These are phyloP conservation scores for Gobius niger DNA, from an alignment of 2,113 vertebrate genomes.

Conservation along the genomic window DNA sequence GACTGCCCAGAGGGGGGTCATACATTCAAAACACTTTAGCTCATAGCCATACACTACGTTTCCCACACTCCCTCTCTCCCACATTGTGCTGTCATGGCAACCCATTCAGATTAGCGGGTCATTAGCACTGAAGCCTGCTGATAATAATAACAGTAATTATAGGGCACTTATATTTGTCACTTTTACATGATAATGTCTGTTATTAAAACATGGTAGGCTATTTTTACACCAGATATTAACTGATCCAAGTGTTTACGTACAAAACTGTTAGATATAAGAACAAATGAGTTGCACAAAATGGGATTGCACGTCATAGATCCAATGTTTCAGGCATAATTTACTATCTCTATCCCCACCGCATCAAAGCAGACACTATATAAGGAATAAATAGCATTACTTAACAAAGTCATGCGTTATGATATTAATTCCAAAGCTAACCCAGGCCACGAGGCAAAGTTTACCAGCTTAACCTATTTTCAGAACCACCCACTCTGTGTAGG, in stretches of 20 bases:
- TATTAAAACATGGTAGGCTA: background rate
- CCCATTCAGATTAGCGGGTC: background rate
- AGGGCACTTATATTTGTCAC: background rate
- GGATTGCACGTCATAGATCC: no score
- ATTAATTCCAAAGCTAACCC: background rate
- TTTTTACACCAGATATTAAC: background rate
- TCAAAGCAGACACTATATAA: no score
- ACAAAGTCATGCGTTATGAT: background rate
- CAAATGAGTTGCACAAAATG: background rate
- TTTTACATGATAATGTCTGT: background rate
- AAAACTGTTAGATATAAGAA: background rate
- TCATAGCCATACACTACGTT: background rate
- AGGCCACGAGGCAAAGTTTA: background rate
- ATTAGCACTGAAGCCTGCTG: background rate
- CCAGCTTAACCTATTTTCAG: background rate
- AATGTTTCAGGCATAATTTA: no score
- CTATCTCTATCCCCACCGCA: no score
- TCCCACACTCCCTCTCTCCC: background rate
- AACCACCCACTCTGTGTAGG: background rate
- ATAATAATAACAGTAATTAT: background rate
- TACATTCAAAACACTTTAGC: slow-evolving; percentile 6
- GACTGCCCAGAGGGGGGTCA: slow-evolving; percentile 2
- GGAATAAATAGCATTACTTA: no score
- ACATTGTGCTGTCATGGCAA: slow-evolving; percentile 7
- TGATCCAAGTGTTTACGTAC: background rate